These are phyloP conservation scores for Chesias legatella DNA, from an alignment of 2,888 invertebrate species.

Conservation along the genomic window DNA sequence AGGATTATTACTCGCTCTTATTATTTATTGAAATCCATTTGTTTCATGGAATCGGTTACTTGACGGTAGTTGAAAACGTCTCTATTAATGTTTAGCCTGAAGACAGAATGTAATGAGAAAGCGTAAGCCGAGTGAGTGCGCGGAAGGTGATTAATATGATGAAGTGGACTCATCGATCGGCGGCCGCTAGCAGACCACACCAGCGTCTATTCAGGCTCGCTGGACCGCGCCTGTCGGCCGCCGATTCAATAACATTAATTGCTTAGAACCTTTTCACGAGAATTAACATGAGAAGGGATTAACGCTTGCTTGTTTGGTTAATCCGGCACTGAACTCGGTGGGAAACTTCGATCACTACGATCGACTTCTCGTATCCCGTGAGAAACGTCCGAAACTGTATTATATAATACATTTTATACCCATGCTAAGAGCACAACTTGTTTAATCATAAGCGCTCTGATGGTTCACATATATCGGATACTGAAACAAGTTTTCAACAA, in stretches of 20 bases:
- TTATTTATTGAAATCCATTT: slow-evolving; percentile 62
- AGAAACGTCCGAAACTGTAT: slow-evolving; percentile 28
- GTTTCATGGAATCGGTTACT: slow-evolving; percentile 50
- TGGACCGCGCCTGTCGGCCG: slow-evolving; percentile 32
- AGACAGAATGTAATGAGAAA: slow-evolving; percentile 73
- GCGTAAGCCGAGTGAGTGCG: slow-evolving; percentile 75
- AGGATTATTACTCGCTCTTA: slow-evolving; percentile 38
- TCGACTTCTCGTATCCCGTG: slow-evolving; percentile 40
- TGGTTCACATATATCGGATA: slow-evolving; percentile 8
- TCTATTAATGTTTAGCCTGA: slow-evolving; percentile 78
- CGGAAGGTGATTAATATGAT: slow-evolving; percentile 71
- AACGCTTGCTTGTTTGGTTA: slow-evolving; percentile 64
- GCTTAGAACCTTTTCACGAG: slow-evolving; percentile 55
- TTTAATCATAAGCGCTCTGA: slow-evolving; percentile 19
- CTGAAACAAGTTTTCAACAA: slow-evolving; percentile 18
- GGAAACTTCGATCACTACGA: slow-evolving; percentile 46
- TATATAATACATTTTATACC: slow-evolving; percentile 26
- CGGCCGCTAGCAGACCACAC: slow-evolving; percentile 55
- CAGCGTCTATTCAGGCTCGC: slow-evolving; percentile 36
- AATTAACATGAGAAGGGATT: slow-evolving; percentile 71
- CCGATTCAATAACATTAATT: slow-evolving; percentile 59
- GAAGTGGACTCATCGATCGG: slow-evolving; percentile 63
- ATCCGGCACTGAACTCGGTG: slow-evolving; percentile 55
- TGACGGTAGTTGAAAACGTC: slow-evolving; percentile 68
- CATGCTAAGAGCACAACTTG: slow-evolving; percentile 29